Evolutionary conservation across 2,888 invertebrate species (phyloP).

Genomic region (Netelia melanura): DNA sequence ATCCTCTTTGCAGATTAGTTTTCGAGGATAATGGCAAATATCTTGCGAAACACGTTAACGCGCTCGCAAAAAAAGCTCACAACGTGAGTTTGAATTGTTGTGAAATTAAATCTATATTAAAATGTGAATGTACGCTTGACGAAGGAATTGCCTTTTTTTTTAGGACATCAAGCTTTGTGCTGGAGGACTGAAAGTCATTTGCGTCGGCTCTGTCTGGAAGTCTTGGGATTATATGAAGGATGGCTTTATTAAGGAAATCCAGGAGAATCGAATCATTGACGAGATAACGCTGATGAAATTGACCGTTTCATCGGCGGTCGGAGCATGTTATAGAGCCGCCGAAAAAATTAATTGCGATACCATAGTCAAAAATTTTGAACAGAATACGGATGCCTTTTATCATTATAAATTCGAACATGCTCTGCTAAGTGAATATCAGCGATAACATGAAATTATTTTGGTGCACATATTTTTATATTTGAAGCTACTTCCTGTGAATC

Average conservation of each 20-base stretch:
- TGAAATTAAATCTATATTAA: not conserved
- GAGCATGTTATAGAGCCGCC: conserved; percentile 94
- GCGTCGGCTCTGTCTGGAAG: conserved; percentile 98
- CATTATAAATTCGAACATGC: conserved; percentile 84
- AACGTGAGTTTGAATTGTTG: conserved; percentile 80
- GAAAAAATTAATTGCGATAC: conserved; percentile 88
- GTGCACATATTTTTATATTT: not conserved
- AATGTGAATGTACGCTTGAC: too few relatives aligned
- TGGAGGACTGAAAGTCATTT: conserved; percentile 91
- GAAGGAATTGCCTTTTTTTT: conserved; percentile 49
- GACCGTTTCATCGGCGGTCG: conserved; percentile 92
- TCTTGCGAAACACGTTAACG: conserved; percentile 89
- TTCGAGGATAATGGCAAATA: conserved; percentile 90
- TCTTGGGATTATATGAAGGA: conserved; percentile 93
- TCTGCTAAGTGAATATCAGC: conserved; percentile 1
- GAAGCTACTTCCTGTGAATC: not conserved
- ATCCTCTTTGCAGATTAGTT: conserved; percentile 89
- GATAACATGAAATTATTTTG: not conserved
- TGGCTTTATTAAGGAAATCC: conserved; percentile 88
- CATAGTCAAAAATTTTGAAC: conserved; percentile 89
- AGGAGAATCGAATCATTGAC: conserved; percentile 84
- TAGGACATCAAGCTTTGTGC: conserved; percentile 85
- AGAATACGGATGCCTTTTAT: conserved; percentile 90
- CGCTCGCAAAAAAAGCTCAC: conserved; percentile 88
- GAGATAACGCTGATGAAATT: conserved; percentile 89